These are phyloP conservation scores for Sarcophilus harrisii DNA, from an alignment of 2,797 vertebrate species.

Conservation along the genomic window DNA sequence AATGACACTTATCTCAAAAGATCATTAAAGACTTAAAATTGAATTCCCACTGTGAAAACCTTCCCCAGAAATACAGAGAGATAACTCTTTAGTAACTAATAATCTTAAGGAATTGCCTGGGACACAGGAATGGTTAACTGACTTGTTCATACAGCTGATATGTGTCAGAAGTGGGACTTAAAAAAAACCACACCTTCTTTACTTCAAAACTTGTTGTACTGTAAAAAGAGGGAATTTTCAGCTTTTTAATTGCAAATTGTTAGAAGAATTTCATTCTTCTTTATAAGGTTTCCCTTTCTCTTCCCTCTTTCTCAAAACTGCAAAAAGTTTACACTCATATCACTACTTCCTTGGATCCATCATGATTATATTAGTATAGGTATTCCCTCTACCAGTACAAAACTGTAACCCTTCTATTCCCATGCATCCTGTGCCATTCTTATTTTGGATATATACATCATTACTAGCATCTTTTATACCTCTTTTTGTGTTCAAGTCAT, in stretches of 20 bases:
- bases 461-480: background rate
- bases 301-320: background rate
- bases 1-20: background rate
- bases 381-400: background rate
- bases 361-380: background rate
- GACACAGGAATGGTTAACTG: background rate
- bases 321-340: background rate
- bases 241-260: background rate
- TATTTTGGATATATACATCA: background rate
- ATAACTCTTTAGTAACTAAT: background rate
- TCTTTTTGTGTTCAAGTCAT: background rate
- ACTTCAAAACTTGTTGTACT: background rate
- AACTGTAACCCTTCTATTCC: background rate
- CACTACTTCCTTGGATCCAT: background rate
- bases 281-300: background rate
- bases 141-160: background rate
- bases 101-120: background rate
- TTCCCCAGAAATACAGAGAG: background rate
- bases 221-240: background rate
- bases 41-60: background rate
- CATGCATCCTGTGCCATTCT: background rate
- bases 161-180: background rate
- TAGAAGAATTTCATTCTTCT: background rate
- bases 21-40: background rate
- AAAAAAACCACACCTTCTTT: background rate